Base-by-base conservation (phyloP, 2,113 vertebrate genomes). In the Forbesichthys agassizii region DNA sequence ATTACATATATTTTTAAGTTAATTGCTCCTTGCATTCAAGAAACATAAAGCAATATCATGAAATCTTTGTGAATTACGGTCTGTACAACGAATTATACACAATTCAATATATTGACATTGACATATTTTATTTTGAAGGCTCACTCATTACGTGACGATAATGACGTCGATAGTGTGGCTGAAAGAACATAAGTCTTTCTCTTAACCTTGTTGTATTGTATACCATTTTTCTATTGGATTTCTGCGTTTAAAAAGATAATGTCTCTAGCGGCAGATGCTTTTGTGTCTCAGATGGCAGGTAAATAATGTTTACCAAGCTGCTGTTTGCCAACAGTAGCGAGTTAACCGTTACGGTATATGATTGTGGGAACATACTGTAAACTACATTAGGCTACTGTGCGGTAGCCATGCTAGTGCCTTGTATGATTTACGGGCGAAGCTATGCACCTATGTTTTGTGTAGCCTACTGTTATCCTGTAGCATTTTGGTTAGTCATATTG, bases 251-350 rank as follows among this genome's bases (percentile, higher is more conserved):
- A 2, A 13, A 1, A 27, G 7, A n/a, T 16, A 3, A 94, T 94
- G 93, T 92, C 92, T 82, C 92, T 94, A 7, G 92, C 92, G 18
- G 91, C 92, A 36, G 93, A 94, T 76, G 92, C 92, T 0, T 94
- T 93, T 68, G 89, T 93, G 71, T 92, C 92, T 66, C 93, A 94
- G 82, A 91, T 94, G 69, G 89, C 93, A 84, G 93, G 93, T 93
- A 88, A 89, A 0, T 48, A 48, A 4, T 63, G 49, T 52, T 9
- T 9, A 52, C 9, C 9, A 14, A 1, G 49, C 49, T 52, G 49
- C 11, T 52, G 13, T 52, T 52, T 9, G 48, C 48, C 12, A 49
- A 49, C 27, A 12, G 56, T 12, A 14, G 13, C 10, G 3, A 52
- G 4, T 55, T 55, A 7, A 49, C 57, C 12, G 11, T 36, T 71